phyloP scores from a whole-genome alignment of 2,113 vertebrate species.

The Saimiri boliviensis region DNA sequence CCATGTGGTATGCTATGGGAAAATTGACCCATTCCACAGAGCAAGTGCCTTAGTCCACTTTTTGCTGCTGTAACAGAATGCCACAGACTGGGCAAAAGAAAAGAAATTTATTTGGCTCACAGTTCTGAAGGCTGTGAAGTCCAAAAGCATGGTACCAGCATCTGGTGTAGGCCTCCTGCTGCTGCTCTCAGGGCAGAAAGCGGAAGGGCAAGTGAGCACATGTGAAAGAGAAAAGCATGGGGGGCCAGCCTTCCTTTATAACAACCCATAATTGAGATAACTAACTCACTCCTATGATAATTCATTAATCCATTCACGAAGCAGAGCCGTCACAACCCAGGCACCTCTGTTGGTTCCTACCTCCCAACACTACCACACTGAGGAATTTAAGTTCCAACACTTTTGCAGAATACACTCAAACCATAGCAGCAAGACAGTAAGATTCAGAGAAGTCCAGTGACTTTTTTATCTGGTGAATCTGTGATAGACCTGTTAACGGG shows the following conservation, averaged over 20 bases:
- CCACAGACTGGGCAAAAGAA: not conserved
- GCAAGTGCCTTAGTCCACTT: not conserved
- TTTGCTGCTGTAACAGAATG: not conserved
- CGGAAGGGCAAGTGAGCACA: not conserved
- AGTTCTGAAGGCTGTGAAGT: not conserved
- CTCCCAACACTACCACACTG: not conserved
- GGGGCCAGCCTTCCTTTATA: not conserved
- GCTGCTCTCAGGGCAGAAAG: not conserved
- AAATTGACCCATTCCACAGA: not conserved
- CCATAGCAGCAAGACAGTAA: not conserved
- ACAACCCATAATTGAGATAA: not conserved
- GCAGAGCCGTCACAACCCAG: not conserved
- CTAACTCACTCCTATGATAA: not conserved
- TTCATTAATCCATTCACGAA: not conserved
- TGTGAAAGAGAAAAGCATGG: not conserved
- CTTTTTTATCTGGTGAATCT: not conserved
- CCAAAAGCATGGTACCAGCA: not conserved
- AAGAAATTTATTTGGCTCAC: not conserved
- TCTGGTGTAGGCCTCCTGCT: not conserved
- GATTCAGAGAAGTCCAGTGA: not conserved
- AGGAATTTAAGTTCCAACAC: not conserved
- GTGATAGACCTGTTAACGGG: fast-evolving
- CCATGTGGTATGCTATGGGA: fast-evolving
- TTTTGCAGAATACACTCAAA: not conserved
- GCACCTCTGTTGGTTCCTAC: not conserved